Evolutionary conservation across 1,140 invertebrate genomes (phyloP).

Genomic region (Drosophila sp.): DNA sequence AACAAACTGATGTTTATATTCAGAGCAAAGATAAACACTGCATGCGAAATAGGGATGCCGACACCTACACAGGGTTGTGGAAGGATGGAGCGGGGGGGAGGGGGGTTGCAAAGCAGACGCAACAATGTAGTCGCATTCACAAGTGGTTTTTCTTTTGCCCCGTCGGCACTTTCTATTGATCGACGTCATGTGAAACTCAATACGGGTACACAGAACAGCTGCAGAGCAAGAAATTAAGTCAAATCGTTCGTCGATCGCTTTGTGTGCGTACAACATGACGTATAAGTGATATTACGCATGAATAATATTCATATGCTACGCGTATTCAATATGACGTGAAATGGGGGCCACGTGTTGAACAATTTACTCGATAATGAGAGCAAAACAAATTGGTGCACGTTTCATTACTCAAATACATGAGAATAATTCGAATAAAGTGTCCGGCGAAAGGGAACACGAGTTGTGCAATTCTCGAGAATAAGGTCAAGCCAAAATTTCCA

Average conservation of each 20-base stretch:
- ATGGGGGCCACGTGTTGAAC: conserved; percentile 13
- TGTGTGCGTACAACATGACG: conserved; percentile 58
- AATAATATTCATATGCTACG: conserved; percentile 4
- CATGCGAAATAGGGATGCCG: background rate
- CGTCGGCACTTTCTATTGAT: conserved; percentile 64
- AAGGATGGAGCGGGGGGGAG: background rate
- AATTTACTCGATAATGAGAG: conserved; percentile 1
- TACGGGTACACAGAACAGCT: conserved; percentile 60
- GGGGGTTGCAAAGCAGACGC: background rate
- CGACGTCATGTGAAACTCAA: conserved; percentile 57
- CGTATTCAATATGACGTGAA: conserved; percentile 10
- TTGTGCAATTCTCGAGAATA: no score
- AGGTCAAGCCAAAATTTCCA: no score
- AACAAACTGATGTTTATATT: conserved; percentile 58
- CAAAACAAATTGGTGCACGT: background rate
- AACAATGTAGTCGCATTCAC: conserved; percentile 20
- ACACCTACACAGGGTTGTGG: no score
- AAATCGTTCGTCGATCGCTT: background rate
- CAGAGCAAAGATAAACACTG: conserved; percentile 22
- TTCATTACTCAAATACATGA: no score
- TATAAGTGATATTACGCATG: conserved; percentile 62
- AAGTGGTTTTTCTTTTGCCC: conserved; percentile 35
- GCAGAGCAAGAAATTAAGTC: background rate
- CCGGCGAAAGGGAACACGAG: no score
- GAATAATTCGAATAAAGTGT: no score